phyloP scores from a whole-genome alignment of 2,797 vertebrate genomes.

The Cetoscarus ocellatus region DNA sequence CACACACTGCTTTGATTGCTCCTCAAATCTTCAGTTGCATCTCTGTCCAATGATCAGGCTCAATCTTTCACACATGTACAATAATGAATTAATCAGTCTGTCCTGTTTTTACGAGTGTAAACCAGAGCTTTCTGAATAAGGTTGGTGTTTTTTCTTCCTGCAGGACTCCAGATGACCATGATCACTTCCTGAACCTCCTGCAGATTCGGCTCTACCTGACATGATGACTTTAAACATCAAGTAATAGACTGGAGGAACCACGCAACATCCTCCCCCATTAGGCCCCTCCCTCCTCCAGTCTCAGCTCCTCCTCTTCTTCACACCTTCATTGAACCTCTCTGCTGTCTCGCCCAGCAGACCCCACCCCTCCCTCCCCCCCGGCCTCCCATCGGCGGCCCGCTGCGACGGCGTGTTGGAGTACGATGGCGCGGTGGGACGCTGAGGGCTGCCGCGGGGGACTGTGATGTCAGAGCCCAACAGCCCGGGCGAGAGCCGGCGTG shows the following conservation, averaged over 20 bases:
- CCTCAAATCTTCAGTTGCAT: too few relatives aligned
- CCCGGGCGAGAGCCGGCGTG: slow-evolving; percentile 90
- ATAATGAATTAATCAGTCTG: too few relatives aligned
- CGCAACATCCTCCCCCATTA: neutral
- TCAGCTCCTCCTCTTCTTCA: neutral
- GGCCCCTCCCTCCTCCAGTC: neutral
- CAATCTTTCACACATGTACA: too few relatives aligned
- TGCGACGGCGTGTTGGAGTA: slow-evolving; percentile 79
- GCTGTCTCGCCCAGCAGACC: slow-evolving; percentile 31
- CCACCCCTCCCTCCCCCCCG: slow-evolving; percentile 45
- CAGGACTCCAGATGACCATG: too few relatives aligned
- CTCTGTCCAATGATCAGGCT: too few relatives aligned
- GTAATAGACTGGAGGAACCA: slow-evolving; percentile 32
- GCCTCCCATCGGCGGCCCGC: slow-evolving; percentile 60
- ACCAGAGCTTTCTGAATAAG: too few relatives aligned
- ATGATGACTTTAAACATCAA: slow-evolving; percentile 41
- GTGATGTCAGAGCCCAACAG: slow-evolving; percentile 97
- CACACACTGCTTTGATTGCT: too few relatives aligned
- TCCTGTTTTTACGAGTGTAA: too few relatives aligned
- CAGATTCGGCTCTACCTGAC: neutral
- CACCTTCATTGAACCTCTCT: slow-evolving; percentile 8
- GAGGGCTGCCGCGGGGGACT: slow-evolving; percentile 88
- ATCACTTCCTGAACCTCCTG: neutral
- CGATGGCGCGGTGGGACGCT: slow-evolving; percentile 84
- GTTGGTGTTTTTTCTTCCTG: too few relatives aligned